A percentile compares a stretch with the other conserved stretches of the same genome.
These are phyloP conservation scores for Lepilemur septentrionalis DNA, from an alignment of 2,797 vertebrate genomes.

Conservation along the genomic window DNA sequence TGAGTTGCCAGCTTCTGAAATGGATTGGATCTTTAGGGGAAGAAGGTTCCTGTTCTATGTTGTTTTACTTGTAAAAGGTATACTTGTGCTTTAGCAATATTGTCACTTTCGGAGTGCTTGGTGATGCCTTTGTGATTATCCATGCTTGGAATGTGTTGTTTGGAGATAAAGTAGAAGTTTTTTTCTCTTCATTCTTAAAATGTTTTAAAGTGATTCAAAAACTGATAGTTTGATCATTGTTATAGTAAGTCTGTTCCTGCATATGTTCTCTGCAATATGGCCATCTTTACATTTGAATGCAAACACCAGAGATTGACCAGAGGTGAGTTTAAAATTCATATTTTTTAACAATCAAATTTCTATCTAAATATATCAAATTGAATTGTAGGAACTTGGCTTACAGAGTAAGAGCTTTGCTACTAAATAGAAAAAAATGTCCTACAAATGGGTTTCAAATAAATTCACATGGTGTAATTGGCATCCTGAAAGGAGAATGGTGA, in stretches of 20 bases:
- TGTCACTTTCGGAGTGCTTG: not conserved
- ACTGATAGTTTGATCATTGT: not conserved
- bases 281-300: constrained; percentile 3
- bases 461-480: not conserved
- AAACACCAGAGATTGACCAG: not conserved
- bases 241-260: not conserved
- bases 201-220: not conserved
- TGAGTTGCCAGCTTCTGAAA: not conserved
- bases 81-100: not conserved
- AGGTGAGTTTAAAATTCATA: not conserved
- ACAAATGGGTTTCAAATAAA: not conserved
- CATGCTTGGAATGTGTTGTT: not conserved
- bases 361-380: not conserved
- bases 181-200: constrained; percentile 13
- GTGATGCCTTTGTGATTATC: not conserved
- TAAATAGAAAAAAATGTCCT: not conserved
- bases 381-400: not conserved
- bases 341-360: constrained; percentile 14
- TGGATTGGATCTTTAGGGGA: not conserved
- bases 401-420: not conserved
- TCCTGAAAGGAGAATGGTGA: not conserved
- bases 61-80: not conserved
- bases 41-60: not conserved
- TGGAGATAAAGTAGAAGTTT: not conserved
- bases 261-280: not conserved